Conservation (phyloP, 1,140 invertebrate species). For the Lutraria rhynchaena region DNA sequence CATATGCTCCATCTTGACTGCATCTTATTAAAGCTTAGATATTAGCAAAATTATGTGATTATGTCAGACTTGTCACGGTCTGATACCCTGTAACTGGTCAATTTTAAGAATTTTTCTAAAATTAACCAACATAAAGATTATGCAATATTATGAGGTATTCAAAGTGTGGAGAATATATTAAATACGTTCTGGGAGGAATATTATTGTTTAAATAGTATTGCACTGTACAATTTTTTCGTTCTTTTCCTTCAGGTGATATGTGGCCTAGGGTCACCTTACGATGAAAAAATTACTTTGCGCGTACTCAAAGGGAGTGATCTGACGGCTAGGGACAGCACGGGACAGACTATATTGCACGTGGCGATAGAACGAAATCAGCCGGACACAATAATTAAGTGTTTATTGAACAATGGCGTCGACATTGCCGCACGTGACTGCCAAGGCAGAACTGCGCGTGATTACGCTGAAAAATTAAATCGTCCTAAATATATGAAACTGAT, state of each 20-base stretch:
- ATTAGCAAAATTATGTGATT: too few relatives aligned
- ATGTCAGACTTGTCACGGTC: too few relatives aligned
- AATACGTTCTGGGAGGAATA: too few relatives aligned
- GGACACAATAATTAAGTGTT: conserved; percentile 55
- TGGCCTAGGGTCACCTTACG: conserved; percentile 60
- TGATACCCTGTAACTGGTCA: too few relatives aligned
- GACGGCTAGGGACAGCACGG: conserved; percentile 61
- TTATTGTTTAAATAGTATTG: too few relatives aligned
- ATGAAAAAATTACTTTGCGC: conserved; percentile 68
- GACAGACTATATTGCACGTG: conserved; percentile 71
- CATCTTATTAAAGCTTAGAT: too few relatives aligned
- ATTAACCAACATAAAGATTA: too few relatives aligned
- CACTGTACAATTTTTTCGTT: too few relatives aligned
- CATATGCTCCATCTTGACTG: too few relatives aligned
- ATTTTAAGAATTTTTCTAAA: too few relatives aligned
- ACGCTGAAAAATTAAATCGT: conserved; percentile 64
- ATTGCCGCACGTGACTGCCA: conserved; percentile 67
- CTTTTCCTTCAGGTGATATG: conserved; percentile 70
- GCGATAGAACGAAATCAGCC: conserved; percentile 63
- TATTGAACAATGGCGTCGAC: conserved; percentile 65
- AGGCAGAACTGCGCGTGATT: conserved; percentile 67
- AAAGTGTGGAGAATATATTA: too few relatives aligned
- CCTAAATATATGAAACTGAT: conserved; percentile 60
- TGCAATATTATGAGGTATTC: too few relatives aligned
- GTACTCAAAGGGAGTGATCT: conserved; percentile 68